phyloP scores from a whole-genome alignment of 2,888 invertebrate genomes.

The Caradrina clavipalpis region DNA sequence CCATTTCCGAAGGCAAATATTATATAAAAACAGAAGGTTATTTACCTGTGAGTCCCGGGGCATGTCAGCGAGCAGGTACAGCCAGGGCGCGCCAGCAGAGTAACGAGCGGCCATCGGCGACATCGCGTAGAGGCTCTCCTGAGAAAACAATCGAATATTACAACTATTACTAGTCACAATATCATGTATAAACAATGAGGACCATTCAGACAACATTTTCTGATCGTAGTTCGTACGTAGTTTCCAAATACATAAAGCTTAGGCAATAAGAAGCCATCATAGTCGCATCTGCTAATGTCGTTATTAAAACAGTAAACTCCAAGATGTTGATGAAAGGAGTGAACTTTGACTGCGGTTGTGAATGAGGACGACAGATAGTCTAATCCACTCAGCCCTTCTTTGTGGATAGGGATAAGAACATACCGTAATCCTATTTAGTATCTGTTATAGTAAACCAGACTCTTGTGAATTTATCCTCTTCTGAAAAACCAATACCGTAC shows the following conservation, averaged over 20 bases:
- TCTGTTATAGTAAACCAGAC: background rate
- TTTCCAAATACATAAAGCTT: too few relatives aligned
- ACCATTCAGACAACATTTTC: background rate
- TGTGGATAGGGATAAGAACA: background rate
- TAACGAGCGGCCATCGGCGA: constrained; percentile 90
- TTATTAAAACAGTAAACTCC: too few relatives aligned
- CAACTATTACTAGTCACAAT: background rate
- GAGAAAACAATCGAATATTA: constrained; percentile 24
- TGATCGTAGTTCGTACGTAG: too few relatives aligned
- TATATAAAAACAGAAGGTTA: constrained; percentile 3
- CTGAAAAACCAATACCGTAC: background rate
- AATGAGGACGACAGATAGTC: too few relatives aligned
- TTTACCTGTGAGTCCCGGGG: constrained; percentile 86
- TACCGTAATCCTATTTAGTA: background rate
- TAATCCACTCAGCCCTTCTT: too few relatives aligned
- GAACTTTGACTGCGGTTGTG: too few relatives aligned
- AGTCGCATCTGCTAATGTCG: too few relatives aligned
- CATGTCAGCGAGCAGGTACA: constrained; percentile 83
- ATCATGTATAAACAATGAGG: background rate
- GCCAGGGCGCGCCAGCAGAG: constrained; percentile 80
- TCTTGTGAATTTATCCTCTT: background rate
- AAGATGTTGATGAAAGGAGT: background rate
- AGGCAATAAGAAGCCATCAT: too few relatives aligned
- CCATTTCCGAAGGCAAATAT: constrained; percentile 6
- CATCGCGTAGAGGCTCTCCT: constrained; percentile 85